Conservation (phyloP, 2,113 vertebrate species). For the Pseudopipra pipra region DNA sequence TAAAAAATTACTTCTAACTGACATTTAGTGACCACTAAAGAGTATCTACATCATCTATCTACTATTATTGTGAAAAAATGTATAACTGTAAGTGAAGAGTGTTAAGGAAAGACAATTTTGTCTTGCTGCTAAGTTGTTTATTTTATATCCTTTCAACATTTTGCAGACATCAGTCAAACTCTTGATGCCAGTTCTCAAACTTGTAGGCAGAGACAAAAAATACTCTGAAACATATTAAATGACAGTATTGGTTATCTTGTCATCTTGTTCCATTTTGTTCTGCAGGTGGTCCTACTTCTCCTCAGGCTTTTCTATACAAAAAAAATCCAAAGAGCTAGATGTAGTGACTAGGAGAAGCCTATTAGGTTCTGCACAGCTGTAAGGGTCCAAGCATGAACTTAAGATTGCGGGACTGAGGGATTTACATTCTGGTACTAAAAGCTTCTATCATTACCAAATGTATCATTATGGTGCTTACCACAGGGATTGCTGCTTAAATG, state of each 20-base stretch:
- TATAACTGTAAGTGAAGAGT: not conserved
- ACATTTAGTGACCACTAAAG: not conserved
- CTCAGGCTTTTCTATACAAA: not conserved
- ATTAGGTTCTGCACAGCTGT: not conserved
- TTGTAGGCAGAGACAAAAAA: not conserved
- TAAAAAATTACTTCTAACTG: not conserved
- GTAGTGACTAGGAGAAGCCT: not conserved
- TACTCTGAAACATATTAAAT: not conserved
- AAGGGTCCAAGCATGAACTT: not conserved
- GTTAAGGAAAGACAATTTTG: not conserved
- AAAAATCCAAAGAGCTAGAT: not conserved
- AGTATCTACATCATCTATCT: not conserved
- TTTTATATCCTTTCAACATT: not conserved
- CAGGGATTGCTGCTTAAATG: not conserved
- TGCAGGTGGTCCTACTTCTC: not conserved
- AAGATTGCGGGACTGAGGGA: not conserved
- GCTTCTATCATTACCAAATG: not conserved
- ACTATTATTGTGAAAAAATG: not conserved
- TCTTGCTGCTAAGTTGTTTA: not conserved
- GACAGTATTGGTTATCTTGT: not conserved
- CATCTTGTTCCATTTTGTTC: not conserved
- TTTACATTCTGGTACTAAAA: not conserved
- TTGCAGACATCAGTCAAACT: not conserved
- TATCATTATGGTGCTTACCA: rapidly evolving
- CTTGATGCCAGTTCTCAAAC: not conserved